Base-by-base conservation (phyloP, 2,113 vertebrate species). In the Talpa occidentalis region DNA sequence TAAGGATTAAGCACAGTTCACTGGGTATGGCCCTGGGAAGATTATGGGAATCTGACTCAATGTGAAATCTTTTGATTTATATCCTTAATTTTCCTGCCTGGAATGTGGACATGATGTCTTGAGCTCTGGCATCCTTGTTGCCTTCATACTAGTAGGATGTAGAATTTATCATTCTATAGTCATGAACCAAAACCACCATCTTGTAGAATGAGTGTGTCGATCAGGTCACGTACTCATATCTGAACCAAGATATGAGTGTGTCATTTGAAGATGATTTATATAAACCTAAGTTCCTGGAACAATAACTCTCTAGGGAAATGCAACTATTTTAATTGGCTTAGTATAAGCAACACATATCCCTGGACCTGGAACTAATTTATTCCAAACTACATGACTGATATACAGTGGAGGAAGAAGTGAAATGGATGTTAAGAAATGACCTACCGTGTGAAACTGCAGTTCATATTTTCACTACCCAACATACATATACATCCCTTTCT, bases 231-330 rank as follows among this genome's bases (percentile, higher is more conserved):
- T 64, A 35, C 17, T 60, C 35, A 80, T 19, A 77, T 2, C 10
- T 67, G 32, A 87, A 84, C 37, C 73, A 73, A 47, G 42, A 66
- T 42, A 86, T 70, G 19, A 83, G 3, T 60, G 35, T 37, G 44
- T 82, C 28, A 10, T 84, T 62, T 40, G 19, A 66, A 84, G 32
- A 92, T 78, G n/a, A 84, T 37, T 94, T 90, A 73, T 42, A 62
- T 32, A 85, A 91, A 59, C 22, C 10, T 62, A 47, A 64, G 6
- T 79, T 89, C 28, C 30, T 74, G 26, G n/a, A 91, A 86, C 28
- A 67, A 32, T 76, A 77, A 69, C 17, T 88, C 19, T 76, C 35
- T 67, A 60, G 59, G 19, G 66, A 96, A 92, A 69, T 40, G 35
- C 60, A 89, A 14, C 47, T 82, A 37, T 69, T 10, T 80, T 77